phyloP scores from a whole-genome alignment of 1,140 invertebrate genomes.

The Conopomorpha cramerella region DNA sequence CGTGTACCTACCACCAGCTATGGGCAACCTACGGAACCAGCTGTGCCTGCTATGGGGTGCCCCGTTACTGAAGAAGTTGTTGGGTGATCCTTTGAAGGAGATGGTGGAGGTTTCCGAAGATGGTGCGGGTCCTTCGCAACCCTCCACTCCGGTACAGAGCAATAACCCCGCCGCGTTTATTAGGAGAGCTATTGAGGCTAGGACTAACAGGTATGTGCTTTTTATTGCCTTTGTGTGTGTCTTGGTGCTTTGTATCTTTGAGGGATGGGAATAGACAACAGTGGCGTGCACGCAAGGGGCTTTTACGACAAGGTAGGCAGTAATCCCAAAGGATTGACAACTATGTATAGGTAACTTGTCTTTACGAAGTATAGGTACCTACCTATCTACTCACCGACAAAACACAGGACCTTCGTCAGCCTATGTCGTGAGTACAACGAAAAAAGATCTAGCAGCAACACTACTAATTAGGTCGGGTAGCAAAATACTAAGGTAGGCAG shows the following conservation, averaged over 20 bases:
- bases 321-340: too few relatives aligned
- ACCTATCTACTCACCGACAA: too few relatives aligned
- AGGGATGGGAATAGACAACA: too few relatives aligned
- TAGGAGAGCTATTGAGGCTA: slow-evolving; percentile 54
- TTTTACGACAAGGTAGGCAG: too few relatives aligned
- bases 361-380: too few relatives aligned
- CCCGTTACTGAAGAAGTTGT: slow-evolving; percentile 39
- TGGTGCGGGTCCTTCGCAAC: slow-evolving; percentile 43
- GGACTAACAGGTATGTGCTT: slow-evolving; percentile 45
- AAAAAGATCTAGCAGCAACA: too few relatives aligned
- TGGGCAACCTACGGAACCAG: slow-evolving; percentile 80
- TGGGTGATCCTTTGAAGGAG: slow-evolving; percentile 38
- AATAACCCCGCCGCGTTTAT: slow-evolving; percentile 48
- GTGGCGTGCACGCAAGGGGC: too few relatives aligned
- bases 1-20: slow-evolving; percentile 79
- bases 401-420: too few relatives aligned
- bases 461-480: too few relatives aligned
- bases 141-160: slow-evolving; percentile 40
- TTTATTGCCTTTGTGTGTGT: not conserved
- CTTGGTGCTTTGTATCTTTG: slow-evolving; percentile 1
- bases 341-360: too few relatives aligned
- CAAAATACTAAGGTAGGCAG: too few relatives aligned
- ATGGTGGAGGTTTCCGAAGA: slow-evolving; percentile 40
- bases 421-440: too few relatives aligned
- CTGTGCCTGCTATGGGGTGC: slow-evolving; percentile 85